phyloP scores from a whole-genome alignment of 2,113 vertebrate species.

The Heliornis fulica region DNA sequence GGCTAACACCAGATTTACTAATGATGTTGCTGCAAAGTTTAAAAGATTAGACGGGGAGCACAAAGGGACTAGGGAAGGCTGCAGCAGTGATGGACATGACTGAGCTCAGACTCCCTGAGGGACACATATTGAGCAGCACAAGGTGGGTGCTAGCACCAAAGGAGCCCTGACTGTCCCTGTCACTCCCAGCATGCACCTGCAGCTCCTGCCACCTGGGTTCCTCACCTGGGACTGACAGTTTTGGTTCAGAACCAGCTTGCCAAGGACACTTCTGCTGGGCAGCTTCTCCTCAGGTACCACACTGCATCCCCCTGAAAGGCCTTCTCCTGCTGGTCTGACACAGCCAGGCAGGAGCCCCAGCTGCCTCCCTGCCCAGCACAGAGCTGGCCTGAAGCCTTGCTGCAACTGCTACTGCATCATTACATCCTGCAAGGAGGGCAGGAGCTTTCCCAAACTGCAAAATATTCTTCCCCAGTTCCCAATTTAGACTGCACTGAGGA shows the following conservation, averaged over 20 bases:
- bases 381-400: not conserved
- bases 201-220: not conserved
- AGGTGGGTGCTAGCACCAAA: not conserved
- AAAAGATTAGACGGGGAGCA: not conserved
- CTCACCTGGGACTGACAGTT: not conserved
- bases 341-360: not conserved
- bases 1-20: not conserved
- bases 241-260: not conserved
- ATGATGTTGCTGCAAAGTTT: not conserved
- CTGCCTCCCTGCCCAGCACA: not conserved
- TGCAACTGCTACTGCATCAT: not conserved
- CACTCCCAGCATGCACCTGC: not conserved
- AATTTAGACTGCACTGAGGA: not conserved
- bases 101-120: not conserved
- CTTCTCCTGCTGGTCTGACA: not conserved
- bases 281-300: not conserved
- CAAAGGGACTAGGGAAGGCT: not conserved
- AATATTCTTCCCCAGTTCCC: not conserved
- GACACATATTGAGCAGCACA: not conserved
- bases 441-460: not conserved
- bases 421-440: not conserved
- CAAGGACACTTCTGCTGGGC: not conserved
- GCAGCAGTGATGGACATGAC: fast-evolving
- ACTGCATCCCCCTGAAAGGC: not conserved
- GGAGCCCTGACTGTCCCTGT: not conserved